These are phyloP conservation scores for Pollenia griseotomentosa DNA, from an alignment of 2,888 invertebrate genomes.

Conservation along the genomic window DNA sequence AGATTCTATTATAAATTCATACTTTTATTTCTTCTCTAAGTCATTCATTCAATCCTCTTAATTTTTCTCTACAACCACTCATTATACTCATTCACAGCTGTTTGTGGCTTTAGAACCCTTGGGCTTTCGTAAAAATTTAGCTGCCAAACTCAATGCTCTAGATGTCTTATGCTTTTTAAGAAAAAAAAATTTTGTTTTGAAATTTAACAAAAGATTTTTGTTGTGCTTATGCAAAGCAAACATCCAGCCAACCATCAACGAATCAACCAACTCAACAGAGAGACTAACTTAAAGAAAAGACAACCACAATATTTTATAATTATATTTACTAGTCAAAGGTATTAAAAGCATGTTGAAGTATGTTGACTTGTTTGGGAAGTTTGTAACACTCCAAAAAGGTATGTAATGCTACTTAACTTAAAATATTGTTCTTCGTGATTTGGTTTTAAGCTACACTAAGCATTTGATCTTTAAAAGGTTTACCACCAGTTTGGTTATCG, in stretches of 20 bases:
- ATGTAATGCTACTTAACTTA: too few relatives aligned
- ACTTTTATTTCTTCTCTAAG: neutral
- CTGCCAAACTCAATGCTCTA: conserved; percentile 22
- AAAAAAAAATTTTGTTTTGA: conserved; percentile 20
- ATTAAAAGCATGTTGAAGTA: too few relatives aligned
- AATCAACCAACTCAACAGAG: conserved; percentile 5
- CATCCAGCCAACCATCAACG: conserved; percentile 15
- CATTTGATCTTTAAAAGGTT: too few relatives aligned
- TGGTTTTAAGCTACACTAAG: too few relatives aligned
- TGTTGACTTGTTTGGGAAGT: too few relatives aligned
- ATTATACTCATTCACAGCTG: neutral
- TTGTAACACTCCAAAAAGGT: too few relatives aligned
- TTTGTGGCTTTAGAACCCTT: neutral
- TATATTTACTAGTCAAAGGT: neutral
- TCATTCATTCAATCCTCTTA: neutral
- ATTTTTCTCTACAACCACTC: neutral
- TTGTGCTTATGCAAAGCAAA: conserved; percentile 10
- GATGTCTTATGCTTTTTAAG: conserved; percentile 5
- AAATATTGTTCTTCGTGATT: too few relatives aligned
- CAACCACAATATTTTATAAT: neutral
- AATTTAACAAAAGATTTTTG: conserved; percentile 17
- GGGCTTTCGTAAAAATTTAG: neutral
- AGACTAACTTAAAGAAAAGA: neutral
- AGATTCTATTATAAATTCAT: too few relatives aligned
- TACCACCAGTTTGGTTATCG: too few relatives aligned